phyloP scores from a whole-genome alignment of 2,888 invertebrate genomes.

The Gryllus longicercus region DNA sequence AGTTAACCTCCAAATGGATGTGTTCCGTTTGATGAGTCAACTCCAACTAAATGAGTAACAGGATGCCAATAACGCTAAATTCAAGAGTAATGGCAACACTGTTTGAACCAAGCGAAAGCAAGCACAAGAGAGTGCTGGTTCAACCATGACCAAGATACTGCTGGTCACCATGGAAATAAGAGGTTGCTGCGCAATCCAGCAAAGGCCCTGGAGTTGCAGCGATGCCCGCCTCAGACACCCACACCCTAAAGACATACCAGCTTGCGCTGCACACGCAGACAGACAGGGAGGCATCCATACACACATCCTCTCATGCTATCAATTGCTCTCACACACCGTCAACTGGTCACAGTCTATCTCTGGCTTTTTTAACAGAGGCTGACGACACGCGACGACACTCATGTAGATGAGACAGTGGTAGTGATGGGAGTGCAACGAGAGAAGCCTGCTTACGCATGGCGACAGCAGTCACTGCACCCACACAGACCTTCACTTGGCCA shows the following conservation, averaged over 20 bases:
- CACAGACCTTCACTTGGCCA: conserved; percentile 29
- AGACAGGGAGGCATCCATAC: not conserved
- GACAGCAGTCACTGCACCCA: not conserved
- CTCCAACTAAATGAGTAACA: not conserved
- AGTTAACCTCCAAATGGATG: not conserved
- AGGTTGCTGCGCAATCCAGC: not conserved
- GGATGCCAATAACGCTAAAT: not conserved
- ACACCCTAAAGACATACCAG: too few species aligned
- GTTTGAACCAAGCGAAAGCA: not conserved
- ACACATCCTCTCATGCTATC: not conserved
- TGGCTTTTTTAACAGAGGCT: not conserved
- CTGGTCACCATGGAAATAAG: not conserved
- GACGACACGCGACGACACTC: not conserved
- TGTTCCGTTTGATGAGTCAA: not conserved
- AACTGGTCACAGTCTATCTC: not conserved
- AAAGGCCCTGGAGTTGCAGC: too few species aligned
- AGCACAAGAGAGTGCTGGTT: not conserved
- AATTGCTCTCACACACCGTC: not conserved
- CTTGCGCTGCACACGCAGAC: not conserved
- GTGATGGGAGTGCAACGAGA: not conserved
- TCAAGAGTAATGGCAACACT: not conserved
- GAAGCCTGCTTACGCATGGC: not conserved
- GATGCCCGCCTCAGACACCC: too few species aligned
- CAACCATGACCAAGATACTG: not conserved
- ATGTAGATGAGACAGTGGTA: not conserved